Base-by-base conservation (phyloP, 2,797 vertebrate genomes). In the Dipus sagitta region DNA sequence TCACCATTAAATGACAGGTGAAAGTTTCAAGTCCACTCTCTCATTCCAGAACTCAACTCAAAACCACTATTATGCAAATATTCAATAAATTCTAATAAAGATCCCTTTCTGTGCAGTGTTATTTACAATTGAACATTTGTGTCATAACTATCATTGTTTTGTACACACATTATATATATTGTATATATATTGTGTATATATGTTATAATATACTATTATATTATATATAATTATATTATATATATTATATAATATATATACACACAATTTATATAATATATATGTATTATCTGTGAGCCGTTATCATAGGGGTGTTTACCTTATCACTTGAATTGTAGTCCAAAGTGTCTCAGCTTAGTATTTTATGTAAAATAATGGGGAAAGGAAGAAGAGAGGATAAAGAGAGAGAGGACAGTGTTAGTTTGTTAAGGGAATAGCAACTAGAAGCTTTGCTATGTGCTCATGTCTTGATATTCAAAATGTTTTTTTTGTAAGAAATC, bases 401-500 rank as follows among this genome's bases (percentile, higher is more conserved):
- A 18, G 26, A 62, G 32, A 86, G 18, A 71, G 23, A 1, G 28
- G 47, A 78, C 0, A 0, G 21, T 28, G 42, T 79, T 78, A 47
- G 77, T 24, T 78, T 72, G 21, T 47, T 70, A 75, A 88, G 32
- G 65, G n/a, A 78, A 34, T 5, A 82, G 28, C 90, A 90, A 77
- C 81, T 78, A 67, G 91, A 87, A 86, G 24, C n/a, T 90, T 85
- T 78, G 28, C 54, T 81, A 83, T 86, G n/a, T 20, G 42, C 74
- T 23, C 32, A 47, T 79, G 12, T 84, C 47, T 52, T 86, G 42
- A 79, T 88, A 76, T 52, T 86, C 42, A 52, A 54, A 15, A 3
- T 77, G 15, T 78, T 92, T 86, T 88, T 86, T 95, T 92, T 88
- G 60, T 60, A 30, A 68, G n/a, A 80, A 62, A 15, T 90, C 78